phyloP scores from a whole-genome alignment of 2,797 vertebrate genomes.

The Eidolon dupreanum region DNA sequence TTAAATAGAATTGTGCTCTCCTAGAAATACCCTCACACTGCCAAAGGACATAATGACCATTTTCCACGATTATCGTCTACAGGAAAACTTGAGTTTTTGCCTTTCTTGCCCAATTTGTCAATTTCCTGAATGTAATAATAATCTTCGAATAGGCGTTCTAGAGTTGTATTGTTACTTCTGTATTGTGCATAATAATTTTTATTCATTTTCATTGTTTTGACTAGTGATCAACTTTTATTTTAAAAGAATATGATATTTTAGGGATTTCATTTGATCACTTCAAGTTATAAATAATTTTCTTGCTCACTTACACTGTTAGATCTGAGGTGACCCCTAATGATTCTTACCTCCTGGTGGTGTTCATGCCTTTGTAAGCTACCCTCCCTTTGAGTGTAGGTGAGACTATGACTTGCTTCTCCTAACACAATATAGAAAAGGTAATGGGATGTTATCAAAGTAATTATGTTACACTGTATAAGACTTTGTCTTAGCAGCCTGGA shows the following conservation, averaged over 20 bases:
- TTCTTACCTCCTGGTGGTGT: background rate
- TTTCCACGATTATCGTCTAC: background rate
- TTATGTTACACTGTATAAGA: background rate
- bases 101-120: background rate
- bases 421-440: background rate
- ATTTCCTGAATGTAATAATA: background rate
- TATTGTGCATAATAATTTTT: background rate
- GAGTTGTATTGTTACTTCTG: background rate
- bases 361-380: background rate
- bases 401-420: background rate
- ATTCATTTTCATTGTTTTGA: background rate
- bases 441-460: background rate
- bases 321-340: background rate
- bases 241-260: background rate
- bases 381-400: background rate
- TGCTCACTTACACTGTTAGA: background rate
- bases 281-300: background rate
- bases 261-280: background rate
- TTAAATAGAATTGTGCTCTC: constrained; percentile 19
- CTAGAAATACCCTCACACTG: background rate
- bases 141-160: background rate
- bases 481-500: background rate
- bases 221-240: background rate
- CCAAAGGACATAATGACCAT: background rate
- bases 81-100: background rate